These are phyloP conservation scores for Astyanax mexicanus DNA, from an alignment of 2,797 vertebrate species.

Conservation along the genomic window DNA sequence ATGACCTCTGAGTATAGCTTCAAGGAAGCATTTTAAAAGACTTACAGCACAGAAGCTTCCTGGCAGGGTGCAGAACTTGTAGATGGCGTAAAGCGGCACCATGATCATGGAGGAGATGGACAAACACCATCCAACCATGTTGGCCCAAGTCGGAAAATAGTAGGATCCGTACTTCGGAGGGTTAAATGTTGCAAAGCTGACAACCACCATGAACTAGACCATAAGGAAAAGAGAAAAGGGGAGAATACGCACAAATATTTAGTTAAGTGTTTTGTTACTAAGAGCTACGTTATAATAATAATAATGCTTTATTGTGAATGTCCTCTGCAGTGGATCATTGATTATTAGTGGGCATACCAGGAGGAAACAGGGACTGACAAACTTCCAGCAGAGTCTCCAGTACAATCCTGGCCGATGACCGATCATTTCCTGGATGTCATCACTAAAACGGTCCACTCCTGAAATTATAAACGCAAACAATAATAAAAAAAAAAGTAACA, in stretches of 20 bases:
- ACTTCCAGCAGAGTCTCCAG: slow-evolving; percentile 94
- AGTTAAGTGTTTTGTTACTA: not conserved
- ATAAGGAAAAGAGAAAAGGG: not conserved
- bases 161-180: slow-evolving; percentile 87
- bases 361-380: slow-evolving; percentile 92
- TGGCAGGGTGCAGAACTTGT: slow-evolving; percentile 86
- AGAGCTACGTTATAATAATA: no score
- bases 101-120: slow-evolving; percentile 89
- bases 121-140: slow-evolving; percentile 86
- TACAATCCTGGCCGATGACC: slow-evolving; percentile 87
- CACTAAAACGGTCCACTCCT: slow-evolving; percentile 91
- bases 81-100: slow-evolving; percentile 90
- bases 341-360: slow-evolving; percentile 77
- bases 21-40: slow-evolving; percentile 24
- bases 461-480: slow-evolving; percentile 35
- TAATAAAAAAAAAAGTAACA: not conserved
- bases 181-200: slow-evolving; percentile 88
- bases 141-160: slow-evolving; percentile 88
- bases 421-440: slow-evolving; percentile 92
- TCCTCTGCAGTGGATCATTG: no score
- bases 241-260: not conserved
- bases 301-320: no score
- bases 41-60: slow-evolving; percentile 87
- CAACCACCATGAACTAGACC: slow-evolving; percentile 88
- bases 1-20: not conserved